These are phyloP conservation scores for Oryctes rhinoceros DNA, from an alignment of 1,140 invertebrate species.

Conservation along the genomic window DNA sequence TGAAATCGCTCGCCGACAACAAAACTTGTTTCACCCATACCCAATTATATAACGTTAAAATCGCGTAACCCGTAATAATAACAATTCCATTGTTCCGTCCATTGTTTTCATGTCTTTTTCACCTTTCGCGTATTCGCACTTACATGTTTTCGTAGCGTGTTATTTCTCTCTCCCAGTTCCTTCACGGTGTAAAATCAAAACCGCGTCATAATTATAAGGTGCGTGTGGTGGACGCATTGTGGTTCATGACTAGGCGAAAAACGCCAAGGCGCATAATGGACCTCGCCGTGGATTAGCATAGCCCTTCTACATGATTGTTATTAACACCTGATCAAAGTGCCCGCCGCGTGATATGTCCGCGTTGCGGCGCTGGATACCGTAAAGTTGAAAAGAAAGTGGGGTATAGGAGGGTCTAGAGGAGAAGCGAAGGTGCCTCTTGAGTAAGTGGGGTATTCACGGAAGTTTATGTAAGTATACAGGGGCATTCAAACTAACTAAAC, in stretches of 20 bases:
- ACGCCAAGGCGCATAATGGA: neutral
- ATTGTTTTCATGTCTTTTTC: neutral
- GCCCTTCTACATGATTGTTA: neutral
- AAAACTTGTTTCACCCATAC: neutral
- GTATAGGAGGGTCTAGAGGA: too few species aligned
- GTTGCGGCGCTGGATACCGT: neutral
- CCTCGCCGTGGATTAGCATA: constrained; percentile 4
- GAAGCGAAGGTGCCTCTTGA: too few species aligned
- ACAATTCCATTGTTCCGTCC: neutral
- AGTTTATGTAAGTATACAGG: too few species aligned
- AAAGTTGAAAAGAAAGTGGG: too few species aligned
- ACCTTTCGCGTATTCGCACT: neutral
- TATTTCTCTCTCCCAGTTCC: neutral
- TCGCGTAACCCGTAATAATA: neutral
- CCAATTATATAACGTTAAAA: neutral
- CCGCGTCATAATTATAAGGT: constrained; percentile 5
- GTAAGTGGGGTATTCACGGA: too few species aligned
- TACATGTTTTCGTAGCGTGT: too few species aligned
- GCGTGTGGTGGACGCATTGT: neutral
- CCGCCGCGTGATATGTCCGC: neutral
- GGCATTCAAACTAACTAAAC: too few species aligned
- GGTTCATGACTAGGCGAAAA: neutral
- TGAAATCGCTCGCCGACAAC: neutral
- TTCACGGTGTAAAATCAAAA: constrained; percentile 2
- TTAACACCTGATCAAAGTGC: constrained; percentile 5